These are phyloP conservation scores for Cryptops parisi DNA, from an alignment of 2,888 invertebrate species.

Conservation along the genomic window DNA sequence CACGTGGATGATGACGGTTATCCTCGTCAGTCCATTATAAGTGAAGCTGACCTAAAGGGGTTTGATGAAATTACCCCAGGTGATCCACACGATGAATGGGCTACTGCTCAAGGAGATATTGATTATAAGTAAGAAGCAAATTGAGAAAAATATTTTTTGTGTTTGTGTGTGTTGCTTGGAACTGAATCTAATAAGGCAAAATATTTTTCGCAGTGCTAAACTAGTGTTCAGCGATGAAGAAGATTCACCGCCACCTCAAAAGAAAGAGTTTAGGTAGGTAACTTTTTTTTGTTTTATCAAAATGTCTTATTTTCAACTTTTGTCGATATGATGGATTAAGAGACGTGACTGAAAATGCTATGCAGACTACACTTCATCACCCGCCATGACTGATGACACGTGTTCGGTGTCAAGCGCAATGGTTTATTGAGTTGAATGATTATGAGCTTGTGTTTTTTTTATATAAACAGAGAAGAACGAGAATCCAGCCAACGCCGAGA, in stretches of 20 bases:
- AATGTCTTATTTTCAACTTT: too few species aligned
- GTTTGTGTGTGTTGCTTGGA: background rate
- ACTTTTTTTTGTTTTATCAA: conserved; percentile 1
- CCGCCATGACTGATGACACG: conserved; percentile 1
- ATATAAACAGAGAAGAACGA: conserved; percentile 18
- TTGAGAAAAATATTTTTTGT: conserved; percentile 15
- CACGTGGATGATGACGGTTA: conserved; percentile 25
- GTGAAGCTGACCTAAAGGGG: conserved; percentile 79
- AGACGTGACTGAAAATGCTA: background rate
- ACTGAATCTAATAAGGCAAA: too few species aligned
- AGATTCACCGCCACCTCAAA: conserved; percentile 27
- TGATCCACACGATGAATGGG: conserved; percentile 65
- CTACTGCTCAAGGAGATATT: conserved; percentile 73
- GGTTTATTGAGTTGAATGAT: too few species aligned
- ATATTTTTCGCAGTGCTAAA: conserved; percentile 50
- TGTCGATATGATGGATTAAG: background rate
- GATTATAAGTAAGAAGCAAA: conserved; percentile 51
- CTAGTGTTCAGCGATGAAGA: conserved; percentile 90
- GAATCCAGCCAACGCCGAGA: conserved; percentile 14
- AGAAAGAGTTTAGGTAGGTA: conserved; percentile 10
- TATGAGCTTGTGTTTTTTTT: too few species aligned
- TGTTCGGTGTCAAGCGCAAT: background rate
- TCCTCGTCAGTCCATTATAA: conserved; percentile 53
- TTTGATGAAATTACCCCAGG: conserved; percentile 73
- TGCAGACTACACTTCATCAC: conserved; percentile 1